phyloP scores from a whole-genome alignment of 2,888 invertebrate species.

The Nomada lathburiana region DNA sequence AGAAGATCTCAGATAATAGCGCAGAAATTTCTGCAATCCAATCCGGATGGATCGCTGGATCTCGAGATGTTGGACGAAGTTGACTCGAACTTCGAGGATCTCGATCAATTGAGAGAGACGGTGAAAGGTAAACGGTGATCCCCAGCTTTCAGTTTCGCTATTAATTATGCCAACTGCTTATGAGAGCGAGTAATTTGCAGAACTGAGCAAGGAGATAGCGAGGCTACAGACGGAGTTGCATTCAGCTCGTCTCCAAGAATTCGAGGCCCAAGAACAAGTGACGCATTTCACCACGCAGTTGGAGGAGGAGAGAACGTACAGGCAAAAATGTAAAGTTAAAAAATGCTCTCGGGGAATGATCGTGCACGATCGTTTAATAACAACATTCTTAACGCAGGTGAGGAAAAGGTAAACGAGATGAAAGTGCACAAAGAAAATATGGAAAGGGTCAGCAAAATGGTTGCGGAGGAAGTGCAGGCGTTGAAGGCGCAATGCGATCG shows the following conservation, averaged over 20 bases:
- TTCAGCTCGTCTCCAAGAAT: conserved; percentile 88
- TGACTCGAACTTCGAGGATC: conserved; percentile 85
- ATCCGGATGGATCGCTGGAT: conserved; percentile 85
- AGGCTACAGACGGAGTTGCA: conserved; percentile 89
- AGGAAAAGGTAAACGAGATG: conserved; percentile 69
- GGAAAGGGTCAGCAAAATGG: conserved; percentile 88
- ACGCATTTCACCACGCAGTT: conserved; percentile 82
- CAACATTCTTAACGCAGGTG: conserved; percentile 24
- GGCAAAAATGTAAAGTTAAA: conserved; percentile 75
- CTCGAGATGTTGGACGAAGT: conserved; percentile 79
- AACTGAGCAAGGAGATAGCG: conserved; percentile 88
- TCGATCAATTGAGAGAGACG: conserved; percentile 89
- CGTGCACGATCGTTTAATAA: not conserved
- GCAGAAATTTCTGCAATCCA: conserved; percentile 86
- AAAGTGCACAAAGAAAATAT: conserved; percentile 86
- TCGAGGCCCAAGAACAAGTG: conserved; percentile 89
- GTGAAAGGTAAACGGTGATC: conserved; percentile 83
- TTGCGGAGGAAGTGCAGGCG: conserved; percentile 88
- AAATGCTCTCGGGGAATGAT: not conserved
- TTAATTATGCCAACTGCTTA: not conserved
- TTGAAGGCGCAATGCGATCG: conserved; percentile 88
- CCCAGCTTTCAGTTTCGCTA: not conserved
- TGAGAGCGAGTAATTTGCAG: conserved; percentile 76
- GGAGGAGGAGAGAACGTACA: conserved; percentile 85
- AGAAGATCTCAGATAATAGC: conserved; percentile 88